A percentile compares a stretch with the other conserved stretches of the same genome.
Conservation (phyloP, 2,113 vertebrate species). For the Hyaena hyaena region DNA sequence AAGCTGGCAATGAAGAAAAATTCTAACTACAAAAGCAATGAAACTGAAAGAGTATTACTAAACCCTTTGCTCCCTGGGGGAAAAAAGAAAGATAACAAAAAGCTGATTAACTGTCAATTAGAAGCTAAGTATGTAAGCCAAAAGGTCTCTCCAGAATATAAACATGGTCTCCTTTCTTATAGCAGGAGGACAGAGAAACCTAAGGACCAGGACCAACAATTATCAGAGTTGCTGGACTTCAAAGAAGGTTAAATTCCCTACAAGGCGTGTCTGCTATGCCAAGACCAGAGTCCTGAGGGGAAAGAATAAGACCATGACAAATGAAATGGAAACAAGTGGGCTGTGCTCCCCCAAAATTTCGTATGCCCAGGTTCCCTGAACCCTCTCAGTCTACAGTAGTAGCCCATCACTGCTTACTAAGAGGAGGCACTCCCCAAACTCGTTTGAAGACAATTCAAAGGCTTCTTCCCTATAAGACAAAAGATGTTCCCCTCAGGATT, state of each 20-base stretch:
- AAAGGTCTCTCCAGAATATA: background rate
- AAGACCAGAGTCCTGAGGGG: background rate
- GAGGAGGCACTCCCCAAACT: background rate
- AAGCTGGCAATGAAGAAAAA: background rate
- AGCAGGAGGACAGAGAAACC: background rate
- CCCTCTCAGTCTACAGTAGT: background rate
- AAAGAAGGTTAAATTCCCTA: constrained; percentile 23
- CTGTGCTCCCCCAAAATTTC: background rate
- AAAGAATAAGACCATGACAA: background rate
- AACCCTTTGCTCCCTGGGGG: background rate
- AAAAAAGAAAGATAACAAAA: background rate
- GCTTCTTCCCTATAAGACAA: background rate
- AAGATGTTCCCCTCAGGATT: background rate
- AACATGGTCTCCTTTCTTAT: background rate
- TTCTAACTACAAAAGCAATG: background rate
- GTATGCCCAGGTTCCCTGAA: background rate
- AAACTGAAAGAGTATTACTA: background rate
- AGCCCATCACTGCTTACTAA: background rate
- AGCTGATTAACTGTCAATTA: background rate
- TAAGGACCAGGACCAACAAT: background rate
- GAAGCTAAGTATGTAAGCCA: background rate
- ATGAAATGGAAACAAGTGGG: background rate
- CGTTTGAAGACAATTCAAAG: constrained; percentile 2
- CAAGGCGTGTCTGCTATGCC: background rate
- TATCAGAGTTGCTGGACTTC: background rate